Evolutionary conservation across 1,140 invertebrate species (phyloP), one percentile per base, ranked within the genome.

Genomic region (Myzus persicae): DNA sequence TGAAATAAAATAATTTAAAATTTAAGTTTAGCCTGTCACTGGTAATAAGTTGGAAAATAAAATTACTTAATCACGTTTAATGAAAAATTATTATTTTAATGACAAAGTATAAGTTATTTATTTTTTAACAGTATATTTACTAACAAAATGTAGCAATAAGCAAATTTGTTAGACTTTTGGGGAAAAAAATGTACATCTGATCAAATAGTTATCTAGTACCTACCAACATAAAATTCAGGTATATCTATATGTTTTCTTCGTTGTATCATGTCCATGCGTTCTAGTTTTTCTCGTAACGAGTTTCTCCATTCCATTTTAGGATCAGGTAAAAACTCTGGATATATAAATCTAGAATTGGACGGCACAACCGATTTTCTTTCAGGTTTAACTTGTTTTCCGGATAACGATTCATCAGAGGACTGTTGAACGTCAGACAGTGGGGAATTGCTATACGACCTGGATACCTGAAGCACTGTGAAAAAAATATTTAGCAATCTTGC

Each of bases 161-260:
- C 26, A 26, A 26, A 54, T 2, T 54, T 26, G 24, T 26, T 26
- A 6, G 51, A 54, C 9, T 54, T 26, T 54, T 26, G 7, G 6
- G 6, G 51, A 54, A 5, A 54, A 54, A 24, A 54, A 26, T 26
- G 7, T 8, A 54, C 6, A 59, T 59, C 11, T 14, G 9, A 67
- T 31, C 9, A 54, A 54, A 54, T 9, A 54, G 24, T 26, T 11
- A 76, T 76, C n/a, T 76, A 18, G 36, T 93, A 95, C 97, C 95
- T 95, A 97, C 98, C 99, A 94, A 99, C 98, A 96, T 99, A 99
- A 96, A 99, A 99, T 95, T 99, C 99, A 8, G 99, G 99, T 94
- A 99, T 98, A 95, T 98, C 97, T 93, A 99, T 96, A 93, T 97
- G 95, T 93, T 95, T 95, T 94, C 99, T 96, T 93, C 99, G 96